Percentiles rank a stretch among this genome's conserved stretches.
phyloP scores from a whole-genome alignment of 2,888 invertebrate genomes.

The Eilema caniola region DNA sequence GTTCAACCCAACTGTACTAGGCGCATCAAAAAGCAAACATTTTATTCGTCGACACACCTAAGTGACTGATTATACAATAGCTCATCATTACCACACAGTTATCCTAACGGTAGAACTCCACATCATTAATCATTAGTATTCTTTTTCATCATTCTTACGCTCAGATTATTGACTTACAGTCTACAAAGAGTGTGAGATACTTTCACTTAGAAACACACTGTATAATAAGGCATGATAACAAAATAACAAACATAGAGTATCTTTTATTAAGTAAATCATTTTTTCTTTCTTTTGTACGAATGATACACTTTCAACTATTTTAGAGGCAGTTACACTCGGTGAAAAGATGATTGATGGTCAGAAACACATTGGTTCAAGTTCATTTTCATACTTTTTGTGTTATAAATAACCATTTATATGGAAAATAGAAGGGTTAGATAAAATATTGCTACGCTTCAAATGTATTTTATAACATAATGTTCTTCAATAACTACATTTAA shows the following conservation, averaged over 20 bases:
- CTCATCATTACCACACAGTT: constrained; percentile 53
- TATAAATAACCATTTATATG: not conserved
- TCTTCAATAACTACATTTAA: not conserved
- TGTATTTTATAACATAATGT: not conserved
- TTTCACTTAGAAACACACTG: constrained; percentile 41
- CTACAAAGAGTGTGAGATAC: constrained; percentile 45
- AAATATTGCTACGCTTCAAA: not conserved
- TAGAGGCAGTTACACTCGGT: not conserved
- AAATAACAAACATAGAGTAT: constrained; percentile 7
- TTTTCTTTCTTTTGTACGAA: not conserved
- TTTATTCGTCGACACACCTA: constrained; percentile 56
- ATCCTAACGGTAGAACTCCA: constrained; percentile 53
- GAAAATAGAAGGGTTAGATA: not conserved
- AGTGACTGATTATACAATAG: constrained; percentile 63
- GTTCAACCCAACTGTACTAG: constrained; percentile 6
- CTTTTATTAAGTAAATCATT: constrained; percentile 11
- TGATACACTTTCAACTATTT: not conserved
- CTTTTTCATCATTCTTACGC: constrained; percentile 58
- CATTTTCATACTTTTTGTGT: not conserved
- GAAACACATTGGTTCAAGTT: not conserved
- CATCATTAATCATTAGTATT: constrained; percentile 60
- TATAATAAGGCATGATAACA: constrained; percentile 20
- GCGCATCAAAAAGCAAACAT: constrained; percentile 42
- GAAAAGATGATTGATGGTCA: not conserved
- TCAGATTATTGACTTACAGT: constrained; percentile 52